Evolutionary conservation across 2,797 vertebrate species (phyloP).

Genomic region (Carapus acus): DNA sequence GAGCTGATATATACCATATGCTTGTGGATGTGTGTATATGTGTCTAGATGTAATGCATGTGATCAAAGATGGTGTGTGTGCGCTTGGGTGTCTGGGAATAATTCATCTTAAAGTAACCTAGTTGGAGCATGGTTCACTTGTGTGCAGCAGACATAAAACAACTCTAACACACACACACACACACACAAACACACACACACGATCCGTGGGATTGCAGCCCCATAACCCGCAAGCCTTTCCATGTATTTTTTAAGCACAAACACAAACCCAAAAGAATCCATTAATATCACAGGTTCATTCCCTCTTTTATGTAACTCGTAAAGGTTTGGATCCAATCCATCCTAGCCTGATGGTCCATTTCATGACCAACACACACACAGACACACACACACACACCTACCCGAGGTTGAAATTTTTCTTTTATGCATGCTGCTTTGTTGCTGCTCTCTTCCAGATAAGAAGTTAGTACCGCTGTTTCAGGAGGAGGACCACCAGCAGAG

Average conservation of each 20-base stretch:
- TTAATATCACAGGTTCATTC: conserved; percentile 23
- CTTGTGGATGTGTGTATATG: not conserved
- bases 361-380: conserved; percentile 8
- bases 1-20: too few species aligned
- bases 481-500: conserved; percentile 88
- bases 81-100: conserved; percentile 24
- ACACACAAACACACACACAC: not conserved
- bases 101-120: conserved; percentile 33
- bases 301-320: conserved; percentile 24
- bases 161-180: conserved; percentile 1
- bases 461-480: conserved; percentile 82
- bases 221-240: conserved; percentile 11
- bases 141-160: conserved; percentile 36
- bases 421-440: conserved; percentile 19
- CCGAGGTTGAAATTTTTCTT: conserved; percentile 23
- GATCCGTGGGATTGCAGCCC: conserved; percentile 18
- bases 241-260: conserved; percentile 42
- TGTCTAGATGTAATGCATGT: conserved; percentile 8
- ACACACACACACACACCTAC: conserved; percentile 11
- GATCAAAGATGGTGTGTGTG: conserved; percentile 34
- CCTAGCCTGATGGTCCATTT: conserved; percentile 12
- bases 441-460: conserved; percentile 74
- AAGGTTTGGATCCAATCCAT: conserved; percentile 17
- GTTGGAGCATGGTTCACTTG: conserved; percentile 30
- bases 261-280: conserved; percentile 20